phyloP scores from a whole-genome alignment of 2,888 invertebrate genomes.

The Microctonus hyperodae region DNA sequence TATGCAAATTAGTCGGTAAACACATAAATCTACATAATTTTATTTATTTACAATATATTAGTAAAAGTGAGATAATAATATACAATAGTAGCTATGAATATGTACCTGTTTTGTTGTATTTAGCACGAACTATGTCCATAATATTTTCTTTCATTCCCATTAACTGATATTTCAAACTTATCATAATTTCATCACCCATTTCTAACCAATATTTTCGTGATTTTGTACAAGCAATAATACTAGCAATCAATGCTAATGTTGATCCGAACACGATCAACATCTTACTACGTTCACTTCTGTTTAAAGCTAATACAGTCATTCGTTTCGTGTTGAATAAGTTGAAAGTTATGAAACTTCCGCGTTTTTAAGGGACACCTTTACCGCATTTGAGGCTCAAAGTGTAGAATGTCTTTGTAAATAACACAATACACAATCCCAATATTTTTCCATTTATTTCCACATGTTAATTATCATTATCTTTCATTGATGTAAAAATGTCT shows the following conservation, averaged over 20 bases:
- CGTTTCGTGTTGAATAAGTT: background rate
- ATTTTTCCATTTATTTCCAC: no score
- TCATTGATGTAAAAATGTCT: no score
- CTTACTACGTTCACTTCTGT: background rate
- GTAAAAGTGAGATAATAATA: background rate
- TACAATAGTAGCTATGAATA: no score
- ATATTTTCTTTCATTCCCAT: conserved; percentile 69
- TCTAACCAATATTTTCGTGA: conserved; percentile 67
- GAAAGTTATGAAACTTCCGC: background rate
- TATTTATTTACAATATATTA: background rate
- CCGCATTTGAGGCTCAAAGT: no score
- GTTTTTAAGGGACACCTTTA: no score
- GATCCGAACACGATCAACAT: conserved; percentile 41
- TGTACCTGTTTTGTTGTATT: conserved; percentile 67
- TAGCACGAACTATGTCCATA: conserved; percentile 68
- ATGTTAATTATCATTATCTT: no score
- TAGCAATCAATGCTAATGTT: conserved; percentile 36
- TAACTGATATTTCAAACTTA: conserved; percentile 66
- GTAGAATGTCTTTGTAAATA: no score
- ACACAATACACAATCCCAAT: no score
- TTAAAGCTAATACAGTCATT: background rate
- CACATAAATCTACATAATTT: background rate
- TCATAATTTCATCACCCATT: conserved; percentile 61
- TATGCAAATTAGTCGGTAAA: no score
- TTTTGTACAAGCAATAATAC: conserved; percentile 38